Base-by-base conservation (phyloP, 2,113 vertebrate species). In the Seriola aureovittata region DNA sequence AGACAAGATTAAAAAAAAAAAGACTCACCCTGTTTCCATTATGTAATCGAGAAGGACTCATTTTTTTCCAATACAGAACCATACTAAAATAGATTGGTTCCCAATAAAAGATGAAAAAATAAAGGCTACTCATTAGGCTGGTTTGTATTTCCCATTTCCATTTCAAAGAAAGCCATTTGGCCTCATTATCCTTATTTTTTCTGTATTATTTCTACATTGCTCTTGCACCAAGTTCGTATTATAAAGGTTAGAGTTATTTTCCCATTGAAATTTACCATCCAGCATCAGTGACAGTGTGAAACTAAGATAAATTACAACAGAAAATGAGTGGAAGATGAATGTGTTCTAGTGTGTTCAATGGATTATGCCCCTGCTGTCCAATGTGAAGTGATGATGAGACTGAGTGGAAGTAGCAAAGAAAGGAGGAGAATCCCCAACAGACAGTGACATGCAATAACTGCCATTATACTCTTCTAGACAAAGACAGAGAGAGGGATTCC, bases 131-230 rank as follows among this genome's bases (percentile, higher is more conserved):
- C 65, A 82, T 81, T 88, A 71, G 7, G 1, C 42, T 58, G 46
- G 57, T 72, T 78, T 72, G 55, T 68, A 74, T 72, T 72, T 71
- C n/a, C 19, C 8, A 71, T 81, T 82, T 74, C 68, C 54, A 71
- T 76, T 70, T 84, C 72, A 82, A 71, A 81, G 23, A 79, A 21
- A 29, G 34, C 65, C 14, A 78, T 78, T 82, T 70, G 70, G 75
- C 75, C 71, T 82, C 65, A 82, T 84, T 81, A 79, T 52, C 42
- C 50, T 60, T 57, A 71, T 71, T 65, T 40, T 75, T 14, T 2
- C n/a, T 68, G 54, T 25, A 70, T 46, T 74, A 34, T 69, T 19
- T 50, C 23, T 60, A 21, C 38, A 32, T 57, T 55, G 36, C 25
- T 52, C 78, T 76, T 78, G 57, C 38, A 25, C 23, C 32, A 34